Percentiles rank a stretch among this genome's conserved stretches.
Evolutionary conservation across 2,888 invertebrate genomes (phyloP).

Genomic region (Scaptomyza flava): DNA sequence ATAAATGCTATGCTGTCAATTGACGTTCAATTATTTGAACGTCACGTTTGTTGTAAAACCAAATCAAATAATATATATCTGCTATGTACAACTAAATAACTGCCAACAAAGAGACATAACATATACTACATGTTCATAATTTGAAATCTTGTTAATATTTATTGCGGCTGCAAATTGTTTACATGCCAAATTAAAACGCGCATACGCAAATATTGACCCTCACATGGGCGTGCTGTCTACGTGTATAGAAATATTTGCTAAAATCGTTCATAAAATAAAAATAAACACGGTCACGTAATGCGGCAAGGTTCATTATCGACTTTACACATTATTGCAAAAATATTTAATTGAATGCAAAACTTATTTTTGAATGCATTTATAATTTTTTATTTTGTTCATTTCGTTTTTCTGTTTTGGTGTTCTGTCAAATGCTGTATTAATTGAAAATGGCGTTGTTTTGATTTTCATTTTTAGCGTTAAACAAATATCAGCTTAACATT

Average conservation of each 20-base stretch:
- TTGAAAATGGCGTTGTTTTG: constrained; percentile 38
- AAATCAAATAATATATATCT: constrained; percentile 10
- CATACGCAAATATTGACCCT: constrained; percentile 28
- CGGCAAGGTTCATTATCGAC: constrained; percentile 66
- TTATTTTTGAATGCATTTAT: constrained; percentile 14
- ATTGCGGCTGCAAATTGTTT: constrained; percentile 63
- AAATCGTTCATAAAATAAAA: constrained; percentile 44
- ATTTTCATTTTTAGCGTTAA: constrained; percentile 19
- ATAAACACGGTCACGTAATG: constrained; percentile 59
- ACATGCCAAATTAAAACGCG: constrained; percentile 62
- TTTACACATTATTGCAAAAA: constrained; percentile 56
- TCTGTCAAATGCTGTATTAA: constrained; percentile 34
- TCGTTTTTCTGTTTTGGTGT: constrained; percentile 2
- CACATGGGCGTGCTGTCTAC: neutral
- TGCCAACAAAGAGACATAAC: neutral
- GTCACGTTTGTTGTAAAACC: constrained; percentile 9
- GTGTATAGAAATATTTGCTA: constrained; percentile 29
- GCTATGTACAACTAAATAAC: neutral
- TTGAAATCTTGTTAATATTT: constrained; percentile 65
- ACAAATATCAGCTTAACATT: constrained; percentile 21
- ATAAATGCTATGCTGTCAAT: constrained; percentile 22
- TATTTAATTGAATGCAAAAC: constrained; percentile 31
- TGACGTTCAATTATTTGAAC: constrained; percentile 16
- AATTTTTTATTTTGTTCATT: constrained; percentile 1
- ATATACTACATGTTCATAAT: constrained; percentile 18